Evolutionary conservation across 2,797 vertebrate genomes (phyloP).

Genomic region (Acipenser ruthenus): DNA sequence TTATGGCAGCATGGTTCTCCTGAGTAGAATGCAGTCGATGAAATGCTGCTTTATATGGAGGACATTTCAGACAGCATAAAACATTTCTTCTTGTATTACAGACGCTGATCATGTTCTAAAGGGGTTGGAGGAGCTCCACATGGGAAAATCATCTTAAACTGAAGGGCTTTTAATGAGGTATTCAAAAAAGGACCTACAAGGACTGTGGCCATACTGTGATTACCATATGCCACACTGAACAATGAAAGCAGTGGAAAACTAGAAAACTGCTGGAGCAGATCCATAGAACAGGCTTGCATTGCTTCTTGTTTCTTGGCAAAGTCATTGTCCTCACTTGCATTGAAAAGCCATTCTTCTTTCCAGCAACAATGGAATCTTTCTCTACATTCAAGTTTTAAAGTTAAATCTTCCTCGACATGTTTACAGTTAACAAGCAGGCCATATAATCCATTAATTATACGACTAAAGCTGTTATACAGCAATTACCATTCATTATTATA

Average conservation of each 20-base stretch:
- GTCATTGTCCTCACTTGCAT: no score
- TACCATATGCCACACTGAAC: slow-evolving; percentile 25
- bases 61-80: slow-evolving; percentile 44
- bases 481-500: no score
- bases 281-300: slow-evolving; percentile 41
- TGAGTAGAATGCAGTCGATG: slow-evolving; percentile 35
- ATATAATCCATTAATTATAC: no score
- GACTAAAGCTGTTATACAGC: no score
- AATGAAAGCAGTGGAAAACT: slow-evolving; percentile 34
- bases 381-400: no score
- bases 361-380: no score
- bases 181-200: slow-evolving; percentile 20
- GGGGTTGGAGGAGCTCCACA: slow-evolving; percentile 35
- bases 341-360: no score
- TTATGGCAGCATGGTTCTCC: slow-evolving; percentile 42
- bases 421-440: no score
- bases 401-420: no score
- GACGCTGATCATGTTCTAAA: slow-evolving; percentile 60
- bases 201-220: not conserved
- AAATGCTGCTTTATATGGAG: slow-evolving; percentile 53
- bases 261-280: slow-evolving; percentile 41
- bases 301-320: not conserved
- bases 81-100: slow-evolving; percentile 57
- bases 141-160: slow-evolving; percentile 32
- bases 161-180: slow-evolving; percentile 30